Percentiles rank a stretch among this genome's conserved stretches.
Evolutionary conservation across 2,113 vertebrate species (phyloP).

Genomic region (Eira barbara): DNA sequence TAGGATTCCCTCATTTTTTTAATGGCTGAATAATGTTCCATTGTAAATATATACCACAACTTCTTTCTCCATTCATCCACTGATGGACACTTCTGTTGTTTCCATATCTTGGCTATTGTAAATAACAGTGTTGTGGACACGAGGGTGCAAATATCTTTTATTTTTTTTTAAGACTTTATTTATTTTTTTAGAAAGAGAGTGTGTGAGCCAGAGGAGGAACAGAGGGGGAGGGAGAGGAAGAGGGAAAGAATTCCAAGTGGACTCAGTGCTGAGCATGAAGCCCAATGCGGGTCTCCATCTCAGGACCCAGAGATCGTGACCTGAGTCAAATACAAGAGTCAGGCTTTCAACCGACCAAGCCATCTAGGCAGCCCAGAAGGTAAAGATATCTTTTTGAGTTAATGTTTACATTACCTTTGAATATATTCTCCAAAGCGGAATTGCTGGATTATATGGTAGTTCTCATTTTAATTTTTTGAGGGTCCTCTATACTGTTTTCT

Average conservation of each 20-base stretch:
- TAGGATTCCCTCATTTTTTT: not conserved
- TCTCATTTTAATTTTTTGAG: not conserved
- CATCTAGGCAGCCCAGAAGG: no score
- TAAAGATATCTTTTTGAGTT: not conserved
- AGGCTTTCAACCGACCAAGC: no score
- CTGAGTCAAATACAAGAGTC: no score
- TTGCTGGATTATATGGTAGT: not conserved
- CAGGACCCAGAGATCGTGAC: no score
- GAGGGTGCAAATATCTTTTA: not conserved
- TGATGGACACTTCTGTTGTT: not conserved
- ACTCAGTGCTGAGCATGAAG: no score
- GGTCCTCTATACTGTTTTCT: not conserved
- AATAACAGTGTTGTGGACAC: not conserved
- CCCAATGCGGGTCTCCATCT: no score
- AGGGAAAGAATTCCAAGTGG: no score
- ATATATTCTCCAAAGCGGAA: not conserved
- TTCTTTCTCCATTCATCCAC: not conserved
- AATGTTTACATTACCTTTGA: not conserved
- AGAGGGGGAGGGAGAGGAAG: no score
- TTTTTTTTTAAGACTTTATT: not conserved
- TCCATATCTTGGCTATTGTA: not conserved
- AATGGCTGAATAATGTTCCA: not conserved
- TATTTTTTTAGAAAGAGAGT: no score
- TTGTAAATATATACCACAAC: not conserved
- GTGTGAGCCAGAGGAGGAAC: no score